These are phyloP conservation scores for Nesidiocoris tenuis DNA, from an alignment of 2,888 invertebrate genomes.

Conservation along the genomic window DNA sequence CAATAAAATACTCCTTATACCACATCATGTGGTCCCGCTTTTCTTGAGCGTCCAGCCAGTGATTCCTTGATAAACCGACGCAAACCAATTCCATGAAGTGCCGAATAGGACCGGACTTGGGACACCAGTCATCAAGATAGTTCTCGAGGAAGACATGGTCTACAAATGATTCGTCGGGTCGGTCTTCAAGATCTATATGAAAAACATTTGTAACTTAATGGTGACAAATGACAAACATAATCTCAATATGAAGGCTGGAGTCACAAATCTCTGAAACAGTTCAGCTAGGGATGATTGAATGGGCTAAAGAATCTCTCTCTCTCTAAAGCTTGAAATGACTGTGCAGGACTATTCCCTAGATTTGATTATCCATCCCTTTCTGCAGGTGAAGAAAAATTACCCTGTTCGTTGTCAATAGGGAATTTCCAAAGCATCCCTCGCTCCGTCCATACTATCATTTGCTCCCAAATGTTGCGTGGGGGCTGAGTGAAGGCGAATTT, in stretches of 20 bases:
- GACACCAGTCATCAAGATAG: slow-evolving; percentile 86
- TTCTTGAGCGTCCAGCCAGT: slow-evolving; percentile 81
- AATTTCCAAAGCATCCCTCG: slow-evolving; percentile 95
- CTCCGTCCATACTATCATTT: slow-evolving; percentile 91
- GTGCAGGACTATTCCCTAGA: too few species aligned
- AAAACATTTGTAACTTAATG: slow-evolving; percentile 5
- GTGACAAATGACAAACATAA: too few species aligned
- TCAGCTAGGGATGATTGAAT: too few species aligned
- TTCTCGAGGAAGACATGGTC: slow-evolving; percentile 92
- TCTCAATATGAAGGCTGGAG: too few species aligned
- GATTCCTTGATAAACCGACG: slow-evolving; percentile 90
- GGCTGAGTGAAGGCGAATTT: slow-evolving; percentile 67
- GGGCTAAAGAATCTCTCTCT: too few species aligned
- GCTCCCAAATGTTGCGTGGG: slow-evolving; percentile 86
- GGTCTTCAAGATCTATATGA: slow-evolving; percentile 65
- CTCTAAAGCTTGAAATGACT: too few species aligned
- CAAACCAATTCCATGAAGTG: slow-evolving; percentile 98
- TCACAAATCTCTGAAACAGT: too few species aligned
- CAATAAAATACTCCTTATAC: slow-evolving; percentile 86
- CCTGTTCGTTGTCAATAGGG: slow-evolving; percentile 96
- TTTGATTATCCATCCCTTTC: too few species aligned
- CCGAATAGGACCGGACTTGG: slow-evolving; percentile 81
- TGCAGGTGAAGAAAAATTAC: too few species aligned
- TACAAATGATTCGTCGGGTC: slow-evolving; percentile 73
- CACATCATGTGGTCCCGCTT: slow-evolving; percentile 88